phyloP scores from a whole-genome alignment of 2,113 vertebrate species.

The Nycticebus coucang region DNA sequence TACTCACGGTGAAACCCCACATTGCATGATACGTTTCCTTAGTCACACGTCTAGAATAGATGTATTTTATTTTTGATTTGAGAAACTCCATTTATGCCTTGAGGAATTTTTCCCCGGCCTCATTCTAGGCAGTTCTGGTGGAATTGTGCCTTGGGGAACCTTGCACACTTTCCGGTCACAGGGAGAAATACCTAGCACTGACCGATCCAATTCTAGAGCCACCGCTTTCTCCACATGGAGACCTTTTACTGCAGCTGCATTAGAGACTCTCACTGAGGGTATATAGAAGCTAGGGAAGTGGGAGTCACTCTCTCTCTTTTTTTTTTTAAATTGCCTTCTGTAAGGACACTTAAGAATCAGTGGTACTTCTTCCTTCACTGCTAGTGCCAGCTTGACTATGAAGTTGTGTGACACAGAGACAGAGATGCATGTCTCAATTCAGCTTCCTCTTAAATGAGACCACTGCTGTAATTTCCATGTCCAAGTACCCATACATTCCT shows the following conservation, averaged over 20 bases:
- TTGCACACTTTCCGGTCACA: neutral
- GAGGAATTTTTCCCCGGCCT: neutral
- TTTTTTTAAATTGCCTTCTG: neutral
- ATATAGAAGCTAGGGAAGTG: neutral
- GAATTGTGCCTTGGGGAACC: neutral
- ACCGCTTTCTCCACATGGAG: neutral
- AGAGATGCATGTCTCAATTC: neutral
- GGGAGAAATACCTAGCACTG: rapidly evolving
- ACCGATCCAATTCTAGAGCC: neutral
- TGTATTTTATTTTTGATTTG: neutral
- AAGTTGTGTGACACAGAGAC: neutral
- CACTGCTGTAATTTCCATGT: neutral
- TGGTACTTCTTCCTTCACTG: neutral
- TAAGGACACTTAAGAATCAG: neutral
- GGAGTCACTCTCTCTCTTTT: neutral
- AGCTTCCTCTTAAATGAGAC: neutral
- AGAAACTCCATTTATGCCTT: neutral
- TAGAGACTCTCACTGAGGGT: neutral
- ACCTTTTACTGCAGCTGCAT: neutral
- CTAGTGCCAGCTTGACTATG: neutral
- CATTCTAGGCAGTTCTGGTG: neutral
- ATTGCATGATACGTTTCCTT: neutral
- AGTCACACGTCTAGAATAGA: neutral
- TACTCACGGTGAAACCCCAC: neutral
- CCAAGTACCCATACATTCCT: too few species aligned